Base-by-base conservation (phyloP, 2,888 invertebrate genomes). In the Ochropleura leucogaster region DNA sequence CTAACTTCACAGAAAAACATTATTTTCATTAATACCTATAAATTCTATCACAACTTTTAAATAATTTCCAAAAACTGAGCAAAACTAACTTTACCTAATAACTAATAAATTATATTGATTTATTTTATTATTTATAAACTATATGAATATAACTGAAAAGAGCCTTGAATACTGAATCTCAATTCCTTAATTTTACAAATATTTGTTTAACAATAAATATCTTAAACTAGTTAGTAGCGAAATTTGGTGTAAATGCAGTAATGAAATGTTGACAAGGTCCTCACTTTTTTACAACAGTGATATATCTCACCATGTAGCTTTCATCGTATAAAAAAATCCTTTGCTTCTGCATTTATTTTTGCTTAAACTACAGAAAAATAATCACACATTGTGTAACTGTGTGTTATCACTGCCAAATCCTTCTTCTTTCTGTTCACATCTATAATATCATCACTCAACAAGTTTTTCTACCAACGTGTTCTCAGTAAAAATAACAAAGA, bases 231-330 rank as follows among this genome's bases (percentile, higher is more conserved):
- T 82, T 85, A 87, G 68, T 88, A 86, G 88, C 88, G 87, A 86
- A 87, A 87, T 74, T 86, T 88, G 88, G 88, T 86, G 88, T 88
- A 88, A 87, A 80, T 57, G 68, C 55, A 62, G 79, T 79, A 60
- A 67, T 66, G 0, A 20, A 78, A 77, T 68, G 47, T 83, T 83
- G 60, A 74, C 73, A 83, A 74, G 64, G 64, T 55, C 14, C n/a
- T 64, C 51, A 81, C 42, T 62, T 40, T 49, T 30, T n/a, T 44
- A 62, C 3, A 64, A 40, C 40, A 49, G 20, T 5, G 16, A 10
- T 20, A 20, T 68, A 0, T 55, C 7, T 47, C 8, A 14, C 5
- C 14, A 42, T n/a, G 8, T 7, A 4, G 20, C 4, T 12, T 47
- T 42, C 14, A 53, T 10, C 6, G 0, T 12, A n/a, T 3, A 1